phyloP scores from a whole-genome alignment of 2,797 vertebrate species.

The Parotocinclus haroldoi region DNA sequence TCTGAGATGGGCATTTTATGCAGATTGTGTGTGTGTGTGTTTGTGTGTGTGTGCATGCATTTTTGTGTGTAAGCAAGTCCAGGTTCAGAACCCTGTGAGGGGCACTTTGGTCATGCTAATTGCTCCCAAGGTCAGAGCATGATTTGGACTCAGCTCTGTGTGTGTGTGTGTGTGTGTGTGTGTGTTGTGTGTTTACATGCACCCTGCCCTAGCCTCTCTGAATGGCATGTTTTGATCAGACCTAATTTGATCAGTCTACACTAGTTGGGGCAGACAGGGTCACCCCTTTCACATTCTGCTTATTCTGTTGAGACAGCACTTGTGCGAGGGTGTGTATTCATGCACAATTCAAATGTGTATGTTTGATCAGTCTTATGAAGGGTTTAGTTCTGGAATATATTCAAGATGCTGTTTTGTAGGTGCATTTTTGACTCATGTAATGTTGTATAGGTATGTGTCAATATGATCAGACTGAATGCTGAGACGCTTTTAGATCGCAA shows the following conservation, averaged over 20 bases:
- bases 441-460: too few species aligned
- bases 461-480: too few species aligned
- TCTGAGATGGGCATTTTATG: constrained; percentile 10
- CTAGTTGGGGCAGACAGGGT: constrained; percentile 64
- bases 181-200: constrained; percentile 51
- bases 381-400: constrained; percentile 9
- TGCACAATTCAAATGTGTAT: constrained; percentile 12
- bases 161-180: constrained; percentile 50
- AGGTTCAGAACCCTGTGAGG: constrained; percentile 59
- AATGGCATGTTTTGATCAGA: constrained; percentile 79
- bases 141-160: constrained; percentile 56
- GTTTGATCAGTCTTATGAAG: constrained; percentile 12
- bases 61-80: too few species aligned
- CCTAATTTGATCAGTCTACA: constrained; percentile 75
- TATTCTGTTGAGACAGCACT: constrained; percentile 62
- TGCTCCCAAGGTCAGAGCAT: constrained; percentile 73
- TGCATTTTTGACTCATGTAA: too few species aligned
- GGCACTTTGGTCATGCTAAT: constrained; percentile 73
- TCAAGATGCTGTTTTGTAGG: too few species aligned
- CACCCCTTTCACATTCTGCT: constrained; percentile 68
- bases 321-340: constrained; percentile 38
- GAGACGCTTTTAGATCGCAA: too few species aligned
- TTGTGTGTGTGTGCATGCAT: constrained; percentile 19
- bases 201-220: constrained; percentile 57
- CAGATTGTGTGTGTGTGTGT: constrained; percentile 19